Conservation (phyloP, 2,113 vertebrate species). For the Larimichthys polyactis region DNA sequence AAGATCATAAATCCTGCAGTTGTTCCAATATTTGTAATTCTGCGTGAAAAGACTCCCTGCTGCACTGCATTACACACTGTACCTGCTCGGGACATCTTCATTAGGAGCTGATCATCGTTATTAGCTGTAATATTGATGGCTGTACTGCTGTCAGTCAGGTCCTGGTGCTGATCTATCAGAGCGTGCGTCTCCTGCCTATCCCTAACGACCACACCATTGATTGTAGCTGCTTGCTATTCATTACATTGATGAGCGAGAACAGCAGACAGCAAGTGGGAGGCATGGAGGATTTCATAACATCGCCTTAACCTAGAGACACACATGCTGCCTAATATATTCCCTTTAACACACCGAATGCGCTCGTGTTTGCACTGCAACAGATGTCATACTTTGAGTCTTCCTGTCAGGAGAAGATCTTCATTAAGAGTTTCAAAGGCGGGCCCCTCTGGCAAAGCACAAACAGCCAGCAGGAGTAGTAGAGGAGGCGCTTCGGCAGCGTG, state of each 20-base stretch:
- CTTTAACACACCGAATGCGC: slow-evolving; percentile 49
- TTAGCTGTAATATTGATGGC: slow-evolving; percentile 62
- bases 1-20: slow-evolving; percentile 35
- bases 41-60: slow-evolving; percentile 44
- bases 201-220: slow-evolving; percentile 67
- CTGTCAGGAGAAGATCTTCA: slow-evolving; percentile 81
- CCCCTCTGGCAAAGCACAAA: slow-evolving; percentile 72
- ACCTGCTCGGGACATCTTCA: slow-evolving; percentile 47
- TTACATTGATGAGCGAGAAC: slow-evolving; percentile 72
- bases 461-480: slow-evolving; percentile 67
- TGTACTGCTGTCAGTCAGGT: slow-evolving; percentile 64
- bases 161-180: slow-evolving; percentile 31
- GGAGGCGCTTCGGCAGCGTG: slow-evolving; percentile 39
- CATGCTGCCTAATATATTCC: slow-evolving; percentile 41
- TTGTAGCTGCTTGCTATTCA: slow-evolving; percentile 69
- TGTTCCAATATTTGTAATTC: slow-evolving; percentile 21
- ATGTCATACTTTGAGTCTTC: slow-evolving; percentile 67
- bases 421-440: slow-evolving; percentile 74
- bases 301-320: slow-evolving; percentile 33
- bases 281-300: slow-evolving; percentile 19
- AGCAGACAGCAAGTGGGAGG: slow-evolving; percentile 34
- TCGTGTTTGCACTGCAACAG: slow-evolving; percentile 61
- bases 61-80: slow-evolving; percentile 23
- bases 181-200: slow-evolving; percentile 32
- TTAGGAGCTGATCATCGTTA: slow-evolving; percentile 67